Evolutionary conservation across 2,113 vertebrate genomes (phyloP).

Genomic region (Chaetorhynchus papuensis): DNA sequence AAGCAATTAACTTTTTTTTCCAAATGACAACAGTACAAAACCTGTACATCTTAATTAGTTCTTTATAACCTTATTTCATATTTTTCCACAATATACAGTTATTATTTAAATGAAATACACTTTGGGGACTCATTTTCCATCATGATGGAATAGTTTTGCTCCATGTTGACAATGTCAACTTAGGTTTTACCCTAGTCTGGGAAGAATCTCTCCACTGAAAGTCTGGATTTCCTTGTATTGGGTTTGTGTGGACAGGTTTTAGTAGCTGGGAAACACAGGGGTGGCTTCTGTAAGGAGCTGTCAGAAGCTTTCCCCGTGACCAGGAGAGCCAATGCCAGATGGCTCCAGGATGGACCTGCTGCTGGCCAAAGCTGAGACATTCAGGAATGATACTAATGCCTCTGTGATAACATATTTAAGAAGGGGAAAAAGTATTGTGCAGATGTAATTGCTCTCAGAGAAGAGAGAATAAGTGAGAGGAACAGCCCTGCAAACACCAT

Average conservation of each 20-base stretch:
- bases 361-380: neutral
- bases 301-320: neutral
- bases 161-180: neutral
- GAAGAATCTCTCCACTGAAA: neutral
- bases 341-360: rapidly evolving
- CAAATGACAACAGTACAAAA: neutral
- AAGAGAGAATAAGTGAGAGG: neutral
- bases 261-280: neutral
- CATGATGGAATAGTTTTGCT: neutral
- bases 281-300: neutral
- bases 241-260: neutral
- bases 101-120: neutral
- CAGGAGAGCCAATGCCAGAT: neutral
- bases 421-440: neutral
- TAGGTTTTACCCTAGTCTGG: neutral
- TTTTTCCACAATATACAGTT: neutral
- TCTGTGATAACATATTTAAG: neutral
- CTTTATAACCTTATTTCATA: neutral
- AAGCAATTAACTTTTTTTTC: constrained; percentile 30
- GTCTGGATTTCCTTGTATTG: neutral
- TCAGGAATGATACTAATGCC: neutral
- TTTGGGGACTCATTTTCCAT: neutral
- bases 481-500: neutral
- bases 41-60: constrained; percentile 19
- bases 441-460: neutral